These are phyloP conservation scores for Pararge aegeria DNA, from an alignment of 1,140 invertebrate species.

Conservation along the genomic window DNA sequence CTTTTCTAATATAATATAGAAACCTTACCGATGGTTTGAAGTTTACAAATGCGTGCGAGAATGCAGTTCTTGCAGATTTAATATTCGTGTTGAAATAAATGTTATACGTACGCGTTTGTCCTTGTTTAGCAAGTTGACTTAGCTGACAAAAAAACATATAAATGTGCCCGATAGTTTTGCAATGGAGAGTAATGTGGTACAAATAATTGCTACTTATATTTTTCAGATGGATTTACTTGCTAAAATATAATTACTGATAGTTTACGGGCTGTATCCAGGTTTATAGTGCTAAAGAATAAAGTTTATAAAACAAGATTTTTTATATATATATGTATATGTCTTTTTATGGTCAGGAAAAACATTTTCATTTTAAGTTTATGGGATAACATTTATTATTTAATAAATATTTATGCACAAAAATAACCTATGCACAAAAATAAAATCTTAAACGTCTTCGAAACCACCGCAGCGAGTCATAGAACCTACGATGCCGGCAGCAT, in stretches of 20 bases:
- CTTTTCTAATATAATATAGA: not conserved
- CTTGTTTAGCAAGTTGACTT: constrained; percentile 7
- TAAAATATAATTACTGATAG: not conserved
- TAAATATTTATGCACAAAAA: too few species aligned
- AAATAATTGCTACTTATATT: not conserved
- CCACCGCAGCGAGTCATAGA: too few species aligned
- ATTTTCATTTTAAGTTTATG: too few species aligned
- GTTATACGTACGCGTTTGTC: not conserved
- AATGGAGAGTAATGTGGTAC: not conserved
- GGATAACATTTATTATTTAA: too few species aligned
- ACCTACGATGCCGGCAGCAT: too few species aligned
- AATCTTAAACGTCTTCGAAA: too few species aligned
- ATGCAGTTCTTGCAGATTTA: constrained; percentile 62
- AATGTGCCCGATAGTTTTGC: constrained; percentile 4
- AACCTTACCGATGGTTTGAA: constrained; percentile 49
- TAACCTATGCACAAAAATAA: too few species aligned
- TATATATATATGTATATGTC: too few species aligned
- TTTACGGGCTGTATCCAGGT: not conserved
- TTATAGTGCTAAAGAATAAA: too few species aligned
- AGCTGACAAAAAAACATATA: constrained; percentile 5
- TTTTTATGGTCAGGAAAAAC: too few species aligned
- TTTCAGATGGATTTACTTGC: not conserved
- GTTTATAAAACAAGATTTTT: too few species aligned
- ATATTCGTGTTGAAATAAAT: constrained; percentile 18
- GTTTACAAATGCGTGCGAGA: constrained; percentile 58